phyloP scores from a whole-genome alignment of 2,888 invertebrate species.

The Cremastinae sp. region DNA sequence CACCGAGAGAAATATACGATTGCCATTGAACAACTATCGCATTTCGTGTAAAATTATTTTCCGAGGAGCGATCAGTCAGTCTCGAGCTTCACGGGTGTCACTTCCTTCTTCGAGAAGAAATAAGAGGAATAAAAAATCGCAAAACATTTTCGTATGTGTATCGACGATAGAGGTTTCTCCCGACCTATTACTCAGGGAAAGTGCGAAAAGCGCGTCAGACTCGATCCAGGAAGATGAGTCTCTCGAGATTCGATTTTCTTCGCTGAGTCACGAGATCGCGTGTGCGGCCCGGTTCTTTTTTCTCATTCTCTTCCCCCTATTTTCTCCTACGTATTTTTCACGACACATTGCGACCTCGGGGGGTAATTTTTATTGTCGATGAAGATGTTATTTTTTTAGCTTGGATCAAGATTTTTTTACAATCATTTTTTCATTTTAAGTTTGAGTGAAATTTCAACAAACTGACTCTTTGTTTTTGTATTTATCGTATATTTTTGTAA shows the following conservation, averaged over 20 bases:
- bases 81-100: constrained; percentile 56
- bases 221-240: constrained; percentile 73
- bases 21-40: constrained; percentile 16
- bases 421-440: neutral
- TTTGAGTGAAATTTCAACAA: too few species aligned
- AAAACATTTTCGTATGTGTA: constrained; percentile 64
- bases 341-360: constrained; percentile 50
- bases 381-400: constrained; percentile 34
- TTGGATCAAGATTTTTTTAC: neutral
- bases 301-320: constrained; percentile 43
- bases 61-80: constrained; percentile 62
- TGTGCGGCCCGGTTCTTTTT: constrained; percentile 25
- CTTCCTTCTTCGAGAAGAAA: constrained; percentile 13
- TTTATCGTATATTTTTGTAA: too few species aligned
- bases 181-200: constrained; percentile 63
- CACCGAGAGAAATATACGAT: constrained; percentile 11
- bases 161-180: constrained; percentile 1
- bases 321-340: constrained; percentile 42
- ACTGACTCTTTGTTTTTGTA: too few species aligned
- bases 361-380: constrained; percentile 47
- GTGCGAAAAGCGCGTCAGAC: constrained; percentile 50
- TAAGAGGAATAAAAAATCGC: constrained; percentile 40
- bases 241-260: constrained; percentile 73
- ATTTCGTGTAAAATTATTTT: constrained; percentile 60
- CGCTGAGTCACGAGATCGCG: constrained; percentile 76